Evolutionary conservation across 2,797 vertebrate genomes (phyloP).

Genomic region (Rhincodon typus): DNA sequence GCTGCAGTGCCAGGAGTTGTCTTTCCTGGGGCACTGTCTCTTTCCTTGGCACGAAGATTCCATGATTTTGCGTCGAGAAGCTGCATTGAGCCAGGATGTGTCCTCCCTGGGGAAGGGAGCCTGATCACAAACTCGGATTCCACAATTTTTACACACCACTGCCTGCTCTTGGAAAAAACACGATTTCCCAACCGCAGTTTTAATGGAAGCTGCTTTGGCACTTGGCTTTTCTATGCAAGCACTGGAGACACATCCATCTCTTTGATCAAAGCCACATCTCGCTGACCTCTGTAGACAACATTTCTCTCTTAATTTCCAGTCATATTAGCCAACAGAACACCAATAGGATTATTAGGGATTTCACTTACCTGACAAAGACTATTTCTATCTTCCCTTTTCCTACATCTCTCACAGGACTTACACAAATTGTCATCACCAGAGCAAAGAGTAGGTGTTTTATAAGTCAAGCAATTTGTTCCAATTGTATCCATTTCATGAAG

Average conservation of each 20-base stretch:
- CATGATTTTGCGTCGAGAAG: background rate
- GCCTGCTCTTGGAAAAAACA: background rate
- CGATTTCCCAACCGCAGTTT: background rate
- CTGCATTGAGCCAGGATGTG: background rate
- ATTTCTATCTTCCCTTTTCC: background rate
- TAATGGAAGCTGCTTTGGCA: background rate
- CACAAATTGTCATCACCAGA: background rate
- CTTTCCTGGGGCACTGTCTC: background rate
- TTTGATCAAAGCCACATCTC: background rate
- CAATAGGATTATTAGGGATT: background rate
- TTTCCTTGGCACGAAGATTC: background rate
- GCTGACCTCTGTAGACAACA: background rate
- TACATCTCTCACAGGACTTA: too few relatives aligned
- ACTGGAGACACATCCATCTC: background rate
- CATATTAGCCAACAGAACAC: background rate
- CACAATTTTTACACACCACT: background rate
- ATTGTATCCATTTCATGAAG: background rate
- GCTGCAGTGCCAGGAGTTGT: background rate
- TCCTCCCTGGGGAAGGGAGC: background rate
- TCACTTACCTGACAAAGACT: background rate
- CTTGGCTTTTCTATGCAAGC: background rate
- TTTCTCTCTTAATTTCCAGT: background rate
- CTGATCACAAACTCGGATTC: background rate
- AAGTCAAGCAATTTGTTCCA: background rate
- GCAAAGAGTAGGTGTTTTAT: background rate